phyloP scores from a whole-genome alignment of 2,888 invertebrate genomes.

The Eupeodes luniger region DNA sequence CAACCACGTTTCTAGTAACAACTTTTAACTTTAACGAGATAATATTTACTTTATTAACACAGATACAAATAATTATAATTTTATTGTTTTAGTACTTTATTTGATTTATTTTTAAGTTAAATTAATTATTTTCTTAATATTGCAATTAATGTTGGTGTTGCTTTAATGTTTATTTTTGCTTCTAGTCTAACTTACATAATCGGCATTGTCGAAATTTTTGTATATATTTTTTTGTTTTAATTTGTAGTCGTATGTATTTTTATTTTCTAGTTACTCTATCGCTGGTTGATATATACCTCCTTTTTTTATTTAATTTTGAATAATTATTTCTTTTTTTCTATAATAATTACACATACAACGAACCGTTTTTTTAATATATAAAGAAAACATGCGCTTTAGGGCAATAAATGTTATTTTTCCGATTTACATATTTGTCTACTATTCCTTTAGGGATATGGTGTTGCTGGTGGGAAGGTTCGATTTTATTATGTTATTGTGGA shows the following conservation, averaged over 20 bases:
- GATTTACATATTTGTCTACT: constrained; percentile 14
- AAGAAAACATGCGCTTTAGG: constrained; percentile 50
- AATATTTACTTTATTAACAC: constrained; percentile 61
- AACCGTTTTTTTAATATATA: constrained; percentile 44
- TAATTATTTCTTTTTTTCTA: constrained; percentile 44
- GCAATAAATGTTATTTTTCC: constrained; percentile 27
- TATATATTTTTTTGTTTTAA: too few species aligned
- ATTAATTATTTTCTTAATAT: constrained; percentile 49
- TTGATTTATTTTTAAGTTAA: background rate
- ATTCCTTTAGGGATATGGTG: constrained; percentile 70
- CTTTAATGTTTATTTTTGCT: constrained; percentile 37
- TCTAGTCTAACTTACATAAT: background rate
- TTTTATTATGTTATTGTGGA: constrained; percentile 65
- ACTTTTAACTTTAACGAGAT: constrained; percentile 73
- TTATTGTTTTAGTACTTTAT: constrained; percentile 14
- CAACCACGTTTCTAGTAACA: constrained; percentile 75
- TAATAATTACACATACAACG: constrained; percentile 53
- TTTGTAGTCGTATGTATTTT: constrained; percentile 17
- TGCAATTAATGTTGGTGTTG: constrained; percentile 68
- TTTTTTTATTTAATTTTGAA: constrained; percentile 66
- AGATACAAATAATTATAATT: constrained; percentile 63
- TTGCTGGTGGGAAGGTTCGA: constrained; percentile 73
- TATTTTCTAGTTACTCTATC: constrained; percentile 58
- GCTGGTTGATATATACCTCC: constrained; percentile 60
- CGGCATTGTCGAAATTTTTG: background rate